Conservation (phyloP, 2,797 vertebrate genomes). For the Sus cebifrons region DNA sequence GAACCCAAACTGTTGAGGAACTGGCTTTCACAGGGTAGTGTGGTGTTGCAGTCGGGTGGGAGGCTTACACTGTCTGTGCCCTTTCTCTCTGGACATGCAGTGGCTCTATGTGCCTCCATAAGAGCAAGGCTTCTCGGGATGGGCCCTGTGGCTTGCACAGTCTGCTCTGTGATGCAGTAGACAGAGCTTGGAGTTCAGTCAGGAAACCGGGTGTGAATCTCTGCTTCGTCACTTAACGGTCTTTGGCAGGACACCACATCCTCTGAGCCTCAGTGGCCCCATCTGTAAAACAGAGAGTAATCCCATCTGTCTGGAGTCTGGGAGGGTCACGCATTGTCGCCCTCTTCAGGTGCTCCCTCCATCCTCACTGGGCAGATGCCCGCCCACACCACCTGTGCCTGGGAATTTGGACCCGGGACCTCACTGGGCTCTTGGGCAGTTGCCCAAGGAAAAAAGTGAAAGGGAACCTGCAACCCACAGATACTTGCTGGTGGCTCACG, state of each 20-base stretch:
- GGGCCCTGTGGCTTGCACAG: background rate
- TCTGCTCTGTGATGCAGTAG: background rate
- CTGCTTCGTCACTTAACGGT: background rate
- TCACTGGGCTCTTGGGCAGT: background rate
- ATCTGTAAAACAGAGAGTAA: background rate
- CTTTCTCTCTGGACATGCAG: background rate
- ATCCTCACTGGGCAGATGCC: background rate
- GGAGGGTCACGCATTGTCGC: background rate
- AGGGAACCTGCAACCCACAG: background rate
- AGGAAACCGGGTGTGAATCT: background rate
- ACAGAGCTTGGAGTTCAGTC: background rate
- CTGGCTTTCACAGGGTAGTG: background rate
- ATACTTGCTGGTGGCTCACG: background rate
- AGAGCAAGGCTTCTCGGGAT: background rate
- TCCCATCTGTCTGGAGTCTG: background rate
- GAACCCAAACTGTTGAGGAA: background rate
- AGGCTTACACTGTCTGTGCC: background rate
- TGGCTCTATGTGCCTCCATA: background rate
- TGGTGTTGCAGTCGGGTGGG: background rate
- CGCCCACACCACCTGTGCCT: background rate
- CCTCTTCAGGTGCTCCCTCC: background rate
- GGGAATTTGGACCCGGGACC: background rate
- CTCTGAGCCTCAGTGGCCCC: background rate
- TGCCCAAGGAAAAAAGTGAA: background rate
- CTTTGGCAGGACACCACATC: background rate